Conservation (phyloP, 2,888 invertebrate species). For the Temnothorax unifasciatus region DNA sequence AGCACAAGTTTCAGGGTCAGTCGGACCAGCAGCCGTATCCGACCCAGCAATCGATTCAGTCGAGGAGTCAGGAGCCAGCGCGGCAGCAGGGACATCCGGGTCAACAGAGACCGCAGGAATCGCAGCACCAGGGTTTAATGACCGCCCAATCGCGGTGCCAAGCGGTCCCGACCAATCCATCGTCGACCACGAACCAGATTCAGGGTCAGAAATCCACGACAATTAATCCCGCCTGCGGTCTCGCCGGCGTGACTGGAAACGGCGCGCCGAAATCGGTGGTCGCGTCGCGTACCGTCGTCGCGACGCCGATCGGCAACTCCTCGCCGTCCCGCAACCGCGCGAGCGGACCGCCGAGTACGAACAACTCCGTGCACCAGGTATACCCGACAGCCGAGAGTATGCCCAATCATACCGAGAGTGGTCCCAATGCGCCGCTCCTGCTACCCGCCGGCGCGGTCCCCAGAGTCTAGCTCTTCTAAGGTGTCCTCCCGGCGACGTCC, state of each 20-base stretch:
- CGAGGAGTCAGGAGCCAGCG: conserved; percentile 45
- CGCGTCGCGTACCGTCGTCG: conserved; percentile 64
- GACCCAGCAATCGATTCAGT: conserved; percentile 52
- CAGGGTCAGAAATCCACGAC: conserved; percentile 34
- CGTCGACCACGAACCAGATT: neutral
- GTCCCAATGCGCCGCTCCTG: conserved; percentile 82
- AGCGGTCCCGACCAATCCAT: conserved; percentile 14
- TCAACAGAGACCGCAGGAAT: conserved; percentile 50
- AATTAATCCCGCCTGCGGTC: conserved; percentile 19
- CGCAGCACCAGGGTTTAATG: conserved; percentile 54
- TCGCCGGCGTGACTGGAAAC: conserved; percentile 77
- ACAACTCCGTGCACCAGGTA: conserved; percentile 63
- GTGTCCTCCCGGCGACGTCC: conserved; percentile 12
- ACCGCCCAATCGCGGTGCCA: conserved; percentile 44
- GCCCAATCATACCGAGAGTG: conserved; percentile 82
- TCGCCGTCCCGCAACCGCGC: conserved; percentile 63
- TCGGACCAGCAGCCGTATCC: conserved; percentile 33
- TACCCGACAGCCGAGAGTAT: conserved; percentile 76
- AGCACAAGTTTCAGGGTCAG: conserved; percentile 49
- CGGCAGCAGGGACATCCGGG: conserved; percentile 58
- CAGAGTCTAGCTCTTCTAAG: conserved; percentile 73
- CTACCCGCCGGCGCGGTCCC: conserved; percentile 79
- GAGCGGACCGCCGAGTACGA: conserved; percentile 47
- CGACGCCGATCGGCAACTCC: conserved; percentile 69
- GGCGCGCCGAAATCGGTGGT: conserved; percentile 75